A percentile compares a stretch with the other conserved stretches of the same genome.
Conservation (phyloP, 2,797 vertebrate genomes). For the Simalia tracyae region DNA sequence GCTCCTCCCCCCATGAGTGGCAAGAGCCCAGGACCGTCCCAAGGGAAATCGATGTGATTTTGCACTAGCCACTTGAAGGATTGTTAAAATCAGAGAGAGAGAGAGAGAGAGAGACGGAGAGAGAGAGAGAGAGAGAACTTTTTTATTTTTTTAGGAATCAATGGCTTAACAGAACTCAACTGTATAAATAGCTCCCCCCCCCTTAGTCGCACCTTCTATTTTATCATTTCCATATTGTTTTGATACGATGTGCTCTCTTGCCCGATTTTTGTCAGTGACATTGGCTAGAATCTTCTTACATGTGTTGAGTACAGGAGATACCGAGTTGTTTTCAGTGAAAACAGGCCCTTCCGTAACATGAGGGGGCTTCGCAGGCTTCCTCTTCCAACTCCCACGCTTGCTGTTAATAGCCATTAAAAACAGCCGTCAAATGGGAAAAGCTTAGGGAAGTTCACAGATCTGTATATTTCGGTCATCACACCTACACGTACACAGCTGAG, state of each 20-base stretch:
- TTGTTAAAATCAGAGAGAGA: conserved; percentile 77
- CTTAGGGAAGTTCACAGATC: conserved; percentile 72
- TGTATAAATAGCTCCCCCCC: conserved; percentile 72
- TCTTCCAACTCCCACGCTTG: conserved; percentile 74
- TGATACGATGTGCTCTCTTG: conserved; percentile 65
- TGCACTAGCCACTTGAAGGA: conserved; percentile 79
- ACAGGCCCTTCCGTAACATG: conserved; percentile 76
- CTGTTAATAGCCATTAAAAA: conserved; percentile 67
- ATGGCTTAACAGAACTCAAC: conserved; percentile 82
- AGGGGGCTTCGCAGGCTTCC: conserved; percentile 74
- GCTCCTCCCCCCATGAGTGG: conserved; percentile 82
- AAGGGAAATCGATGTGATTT: conserved; percentile 88
- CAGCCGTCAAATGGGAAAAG: conserved; percentile 58
- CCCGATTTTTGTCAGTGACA: conserved; percentile 72
- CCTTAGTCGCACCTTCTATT: conserved; percentile 72
- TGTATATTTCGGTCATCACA: conserved; percentile 64
- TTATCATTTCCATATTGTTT: conserved; percentile 74
- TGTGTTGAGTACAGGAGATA: conserved; percentile 78
- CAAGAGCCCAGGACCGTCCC: conserved; percentile 93
- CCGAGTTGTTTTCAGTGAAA: conserved; percentile 84
- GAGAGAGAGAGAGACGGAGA: conserved; percentile 68
- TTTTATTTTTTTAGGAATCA: conserved; percentile 84
- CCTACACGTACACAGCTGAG: conserved; percentile 75
- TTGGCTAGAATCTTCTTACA: conserved; percentile 81
- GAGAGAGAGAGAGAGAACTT: conserved; percentile 64